Conservation (phyloP, 2,888 invertebrate species). For the Ditylenchus weischeri region DNA sequence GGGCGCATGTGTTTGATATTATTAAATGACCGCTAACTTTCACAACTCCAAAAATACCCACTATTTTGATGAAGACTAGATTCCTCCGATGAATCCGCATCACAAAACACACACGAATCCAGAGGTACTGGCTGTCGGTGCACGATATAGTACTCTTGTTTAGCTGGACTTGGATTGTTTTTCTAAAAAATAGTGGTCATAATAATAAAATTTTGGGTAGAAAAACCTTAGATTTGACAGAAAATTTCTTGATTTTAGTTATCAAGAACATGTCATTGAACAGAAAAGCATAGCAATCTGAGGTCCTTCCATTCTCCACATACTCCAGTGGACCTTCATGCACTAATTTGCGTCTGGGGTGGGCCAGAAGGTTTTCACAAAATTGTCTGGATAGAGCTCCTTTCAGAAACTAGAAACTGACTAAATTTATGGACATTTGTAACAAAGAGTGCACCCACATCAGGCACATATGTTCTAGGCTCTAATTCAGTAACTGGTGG, state of each 20-base stretch:
- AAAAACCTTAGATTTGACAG: constrained; percentile 44
- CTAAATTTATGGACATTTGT: neutral
- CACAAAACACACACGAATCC: constrained; percentile 63
- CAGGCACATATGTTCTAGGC: constrained; percentile 65
- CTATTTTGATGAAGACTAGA: constrained; percentile 3
- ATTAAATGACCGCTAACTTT: neutral
- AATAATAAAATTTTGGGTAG: neutral
- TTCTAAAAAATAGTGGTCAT: constrained; percentile 24
- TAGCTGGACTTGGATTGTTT: constrained; percentile 44
- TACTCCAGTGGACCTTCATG: constrained; percentile 63
- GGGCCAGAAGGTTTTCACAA: constrained; percentile 67
- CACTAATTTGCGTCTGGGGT: constrained; percentile 61
- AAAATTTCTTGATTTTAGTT: constrained; percentile 65
- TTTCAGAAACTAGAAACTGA: constrained; percentile 64
- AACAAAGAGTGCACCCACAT: constrained; percentile 56
- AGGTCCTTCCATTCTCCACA: constrained; percentile 65
- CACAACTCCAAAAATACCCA: neutral
- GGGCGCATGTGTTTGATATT: neutral
- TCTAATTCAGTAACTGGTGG: constrained; percentile 67
- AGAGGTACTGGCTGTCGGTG: constrained; percentile 63
- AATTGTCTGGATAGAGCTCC: constrained; percentile 66
- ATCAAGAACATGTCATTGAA: constrained; percentile 69
- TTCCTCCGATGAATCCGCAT: constrained; percentile 59
- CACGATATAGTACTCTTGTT: constrained; percentile 60
- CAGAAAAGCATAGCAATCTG: constrained; percentile 67